These are phyloP conservation scores for Holothuria leucospilota DNA, from an alignment of 53 echinoderm and acorn worm genomes.

Conservation along the genomic window DNA sequence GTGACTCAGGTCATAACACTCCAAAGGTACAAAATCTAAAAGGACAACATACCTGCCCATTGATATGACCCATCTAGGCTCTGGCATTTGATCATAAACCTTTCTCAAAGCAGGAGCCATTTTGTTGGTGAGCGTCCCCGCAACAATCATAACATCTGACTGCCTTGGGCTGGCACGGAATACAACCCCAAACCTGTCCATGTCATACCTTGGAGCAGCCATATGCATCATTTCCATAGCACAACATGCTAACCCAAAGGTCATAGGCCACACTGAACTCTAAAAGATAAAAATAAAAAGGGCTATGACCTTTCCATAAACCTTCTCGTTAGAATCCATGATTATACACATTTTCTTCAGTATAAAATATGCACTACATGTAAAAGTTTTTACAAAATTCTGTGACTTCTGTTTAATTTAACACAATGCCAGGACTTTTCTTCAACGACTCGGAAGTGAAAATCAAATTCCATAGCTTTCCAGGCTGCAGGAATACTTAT, in stretches of 20 bases:
- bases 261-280: conserved; percentile 98
- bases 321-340: too few species aligned
- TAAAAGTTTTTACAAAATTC: too few species aligned
- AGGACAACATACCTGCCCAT: conserved; percentile 88
- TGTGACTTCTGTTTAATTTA: too few species aligned
- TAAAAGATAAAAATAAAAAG: conserved; percentile 36
- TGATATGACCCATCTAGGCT: conserved; percentile 98
- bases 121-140: conserved; percentile 97
- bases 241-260: conserved; percentile 95
- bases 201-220: conserved; percentile 95
- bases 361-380: too few species aligned
- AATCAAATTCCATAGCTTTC: too few species aligned
- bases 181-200: conserved; percentile 98
- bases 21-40: too few species aligned
- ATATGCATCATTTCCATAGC: conserved; percentile 99
- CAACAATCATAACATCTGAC: conserved; percentile 96
- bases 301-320: too few species aligned
- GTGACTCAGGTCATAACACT: too few species aligned
- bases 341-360: too few species aligned
- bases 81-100: conserved; percentile 99
- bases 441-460: too few species aligned
- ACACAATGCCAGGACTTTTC: too few species aligned
- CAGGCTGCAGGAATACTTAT: too few species aligned
- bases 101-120: conserved; percentile 98
- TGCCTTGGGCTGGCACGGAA: conserved; percentile 95